These are phyloP conservation scores for Phlogophora meticulosa DNA, from an alignment of 2,888 invertebrate species.

Conservation along the genomic window DNA sequence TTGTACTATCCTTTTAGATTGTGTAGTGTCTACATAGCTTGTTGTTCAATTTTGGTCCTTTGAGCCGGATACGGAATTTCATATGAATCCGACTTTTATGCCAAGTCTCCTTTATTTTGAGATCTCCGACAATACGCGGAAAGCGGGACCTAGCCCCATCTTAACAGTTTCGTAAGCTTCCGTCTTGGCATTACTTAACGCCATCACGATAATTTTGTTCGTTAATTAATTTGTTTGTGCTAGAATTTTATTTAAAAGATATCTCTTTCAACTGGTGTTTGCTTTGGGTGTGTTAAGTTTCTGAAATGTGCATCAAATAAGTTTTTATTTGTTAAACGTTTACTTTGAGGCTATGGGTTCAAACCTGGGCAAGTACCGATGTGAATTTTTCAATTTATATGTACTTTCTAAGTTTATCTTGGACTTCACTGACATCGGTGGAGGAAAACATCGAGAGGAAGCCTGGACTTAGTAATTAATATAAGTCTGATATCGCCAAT, in stretches of 20 bases:
- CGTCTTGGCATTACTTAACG: constrained; percentile 64
- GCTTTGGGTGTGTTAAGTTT: constrained; percentile 22
- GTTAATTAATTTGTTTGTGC: constrained; percentile 73
- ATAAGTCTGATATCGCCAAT: too few relatives aligned
- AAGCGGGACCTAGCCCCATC: constrained; percentile 16
- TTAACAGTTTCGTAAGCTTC: constrained; percentile 49
- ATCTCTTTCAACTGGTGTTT: constrained; percentile 54
- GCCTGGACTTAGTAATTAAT: too few relatives aligned
- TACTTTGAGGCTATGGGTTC: too few relatives aligned
- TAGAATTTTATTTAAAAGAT: constrained; percentile 56
- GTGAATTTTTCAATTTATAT: too few relatives aligned
- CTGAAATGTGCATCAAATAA: constrained; percentile 32
- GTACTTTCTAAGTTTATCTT: too few relatives aligned
- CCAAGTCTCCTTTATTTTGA: background rate
- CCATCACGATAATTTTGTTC: constrained; percentile 65
- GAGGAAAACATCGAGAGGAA: too few relatives aligned
- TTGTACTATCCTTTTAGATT: background rate
- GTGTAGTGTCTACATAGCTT: background rate
- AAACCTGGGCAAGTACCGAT: too few relatives aligned
- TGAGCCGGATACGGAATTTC: background rate
- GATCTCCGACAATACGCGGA: background rate
- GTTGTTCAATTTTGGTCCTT: constrained; percentile 4
- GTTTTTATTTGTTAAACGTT: constrained; percentile 2
- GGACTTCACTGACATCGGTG: too few relatives aligned
- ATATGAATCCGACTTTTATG: background rate